These are phyloP conservation scores for Eulemur albifrons DNA, from an alignment of 2,797 vertebrate genomes.

Conservation along the genomic window DNA sequence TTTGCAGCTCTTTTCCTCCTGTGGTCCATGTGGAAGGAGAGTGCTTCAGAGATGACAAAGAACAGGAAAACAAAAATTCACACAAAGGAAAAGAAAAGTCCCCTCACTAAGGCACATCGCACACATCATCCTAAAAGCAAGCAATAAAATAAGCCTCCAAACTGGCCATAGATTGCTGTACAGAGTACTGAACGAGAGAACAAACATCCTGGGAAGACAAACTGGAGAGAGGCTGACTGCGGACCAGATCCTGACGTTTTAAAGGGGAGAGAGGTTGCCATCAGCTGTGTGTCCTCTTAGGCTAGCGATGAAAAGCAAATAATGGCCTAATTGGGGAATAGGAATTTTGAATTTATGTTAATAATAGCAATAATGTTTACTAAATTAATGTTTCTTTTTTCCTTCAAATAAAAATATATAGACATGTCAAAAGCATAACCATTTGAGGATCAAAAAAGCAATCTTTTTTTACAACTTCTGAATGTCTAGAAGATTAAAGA, in stretches of 20 bases:
- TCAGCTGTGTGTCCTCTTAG: slow-evolving; percentile 40
- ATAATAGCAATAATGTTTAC: background rate
- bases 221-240: slow-evolving; percentile 76
- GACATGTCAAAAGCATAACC: slow-evolving; percentile 1
- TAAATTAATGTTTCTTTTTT: slow-evolving; percentile 15
- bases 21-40: slow-evolving; percentile 78
- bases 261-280: slow-evolving; percentile 49
- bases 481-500: slow-evolving; percentile 6
- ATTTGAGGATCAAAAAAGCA: slow-evolving; percentile 18
- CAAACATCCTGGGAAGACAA: slow-evolving; percentile 64
- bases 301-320: slow-evolving; percentile 34
- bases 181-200: background rate
- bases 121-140: slow-evolving; percentile 61
- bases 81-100: slow-evolving; percentile 78
- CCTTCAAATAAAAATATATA: slow-evolving; percentile 52
- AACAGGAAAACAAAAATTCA: slow-evolving; percentile 82
- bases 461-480: background rate
- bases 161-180: background rate
- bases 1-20: slow-evolving; percentile 75
- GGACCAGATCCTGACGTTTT: slow-evolving; percentile 63
- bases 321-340: background rate
- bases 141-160: slow-evolving; percentile 47
- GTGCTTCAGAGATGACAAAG: slow-evolving; percentile 81
- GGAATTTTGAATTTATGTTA: slow-evolving; percentile 1
- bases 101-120: slow-evolving; percentile 70